Base-by-base conservation (phyloP, 2,888 invertebrate genomes). In the Cephus rjabovi region DNA sequence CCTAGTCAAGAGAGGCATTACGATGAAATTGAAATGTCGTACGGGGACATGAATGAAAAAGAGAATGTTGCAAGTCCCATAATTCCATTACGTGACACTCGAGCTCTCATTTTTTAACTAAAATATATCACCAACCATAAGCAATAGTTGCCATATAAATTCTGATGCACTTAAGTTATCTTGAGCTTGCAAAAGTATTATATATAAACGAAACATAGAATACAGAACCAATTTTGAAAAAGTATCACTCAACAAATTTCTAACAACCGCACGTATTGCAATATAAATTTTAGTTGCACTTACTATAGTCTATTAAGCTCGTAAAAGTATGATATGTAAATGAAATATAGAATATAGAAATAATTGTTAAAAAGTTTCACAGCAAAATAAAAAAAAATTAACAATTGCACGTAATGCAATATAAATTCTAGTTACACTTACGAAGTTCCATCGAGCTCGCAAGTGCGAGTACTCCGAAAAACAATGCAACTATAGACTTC, bases 391-490 rank as follows among this genome's bases (percentile, higher is more conserved):
- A 12, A 35, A 23, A 23, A 23, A 23, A 1, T 56, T 56, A 23
- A 56, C 23, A 9, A 56, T 23, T 56, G 9, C 40, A 56, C 1
- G 2, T 23, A 56, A 23, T 56, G 9, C 56, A 23, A 56, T 56
- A 23, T 56, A 23, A 23, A 56, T 56, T 56, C 23, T 56, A 56
- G 23, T 56, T 56, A 23, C 69, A 85, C 87, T 87, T 79, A 88
- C 88, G 87, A 23, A 86, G 78, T 0, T 87, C 85, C 1, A 34
- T 1, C 0, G 83, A 23, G 56, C 56, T 56, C 56, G 23, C 56
- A 9, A 56, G 76, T 11, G 79, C 71, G 23, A 56, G 23, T 56
- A 56, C 56, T 56, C 56, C 71, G 12, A 71, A 71, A 33, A 71
- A 12, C 71, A 71, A 71, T 31, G 71, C 31, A 12, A 9, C 31